Evolutionary conservation across 2,113 vertebrate species (phyloP).

Genomic region (cattle (Bos taurus)): ARS-UCD2.0 NC_037328.1:55554001-55554500

Average conservation of each 20-base stretch:
- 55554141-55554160: neutral
- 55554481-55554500: neutral
- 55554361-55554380: neutral
- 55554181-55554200: neutral
- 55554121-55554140: neutral
- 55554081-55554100: neutral
- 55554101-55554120: accelerated
- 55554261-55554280: neutral
- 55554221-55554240: neutral
- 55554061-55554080: neutral
- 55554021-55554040: neutral
- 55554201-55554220: neutral
- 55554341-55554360: neutral
- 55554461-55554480: neutral
- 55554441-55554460: neutral
- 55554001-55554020: neutral
- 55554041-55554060: neutral
- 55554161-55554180: neutral
- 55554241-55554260: neutral
- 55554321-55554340: neutral
- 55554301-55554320: neutral
- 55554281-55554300: neutral
- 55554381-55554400: neutral
- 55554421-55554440: neutral
- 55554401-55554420: neutral